A percentile compares a stretch with the other conserved stretches of the same genome.
Evolutionary conservation across 2,797 vertebrate species (phyloP).

Genomic region (Linurgus olivaceus): DNA sequence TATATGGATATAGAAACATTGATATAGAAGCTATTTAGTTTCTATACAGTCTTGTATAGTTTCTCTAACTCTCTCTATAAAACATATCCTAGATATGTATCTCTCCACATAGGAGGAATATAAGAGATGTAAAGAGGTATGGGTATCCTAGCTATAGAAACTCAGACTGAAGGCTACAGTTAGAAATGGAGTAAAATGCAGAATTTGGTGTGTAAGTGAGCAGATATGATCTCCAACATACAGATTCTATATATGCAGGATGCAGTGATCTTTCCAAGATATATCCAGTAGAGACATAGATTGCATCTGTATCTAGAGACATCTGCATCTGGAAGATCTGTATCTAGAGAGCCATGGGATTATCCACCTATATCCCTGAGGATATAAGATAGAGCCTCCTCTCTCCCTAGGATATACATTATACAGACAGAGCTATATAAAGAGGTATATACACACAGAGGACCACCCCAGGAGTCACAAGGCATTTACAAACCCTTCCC

Average conservation of each 20-base stretch:
- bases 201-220: background rate
- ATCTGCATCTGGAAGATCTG: background rate
- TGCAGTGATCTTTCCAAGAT: background rate
- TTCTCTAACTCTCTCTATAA: background rate
- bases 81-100: background rate
- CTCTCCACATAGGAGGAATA: background rate
- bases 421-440: background rate
- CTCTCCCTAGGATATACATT: background rate
- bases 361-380: background rate
- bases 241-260: rapidly evolving
- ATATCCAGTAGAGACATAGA: background rate
- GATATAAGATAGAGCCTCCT: background rate
- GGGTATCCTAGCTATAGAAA: background rate
- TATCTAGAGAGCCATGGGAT: background rate
- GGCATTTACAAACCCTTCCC: background rate
- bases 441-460: background rate
- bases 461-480: constrained; percentile 1
- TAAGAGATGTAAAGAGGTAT: background rate
- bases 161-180: background rate
- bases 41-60: background rate
- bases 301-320: background rate
- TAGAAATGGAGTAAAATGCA: background rate
- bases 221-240: background rate
- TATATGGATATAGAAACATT: background rate
- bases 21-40: background rate